phyloP scores from a whole-genome alignment of 2,888 invertebrate genomes.

The Melitaea athalia region DNA sequence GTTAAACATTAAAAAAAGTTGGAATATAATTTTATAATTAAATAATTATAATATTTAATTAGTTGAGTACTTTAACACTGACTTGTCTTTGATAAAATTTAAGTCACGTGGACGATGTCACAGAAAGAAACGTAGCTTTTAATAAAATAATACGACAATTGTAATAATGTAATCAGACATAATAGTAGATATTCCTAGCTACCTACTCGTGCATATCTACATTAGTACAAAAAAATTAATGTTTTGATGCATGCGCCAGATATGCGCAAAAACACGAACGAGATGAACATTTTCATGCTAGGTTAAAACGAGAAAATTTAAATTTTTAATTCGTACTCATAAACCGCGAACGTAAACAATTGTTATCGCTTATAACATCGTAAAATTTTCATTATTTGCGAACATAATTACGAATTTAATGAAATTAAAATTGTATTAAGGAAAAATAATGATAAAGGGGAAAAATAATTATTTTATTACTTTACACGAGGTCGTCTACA shows the following conservation, averaged over 20 bases:
- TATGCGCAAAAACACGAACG: conserved; percentile 47
- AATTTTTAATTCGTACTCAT: conserved; percentile 54
- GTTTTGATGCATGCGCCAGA: conserved; percentile 45
- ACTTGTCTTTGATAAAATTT: too few relatives aligned
- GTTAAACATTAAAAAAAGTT: too few relatives aligned
- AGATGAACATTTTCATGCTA: conserved; percentile 52
- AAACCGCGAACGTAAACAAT: conserved; percentile 37
- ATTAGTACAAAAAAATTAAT: conserved; percentile 25
- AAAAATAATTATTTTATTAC: conserved; percentile 6
- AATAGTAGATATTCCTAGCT: background rate
- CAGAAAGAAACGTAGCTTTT: background rate
- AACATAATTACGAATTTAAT: conserved; percentile 30
- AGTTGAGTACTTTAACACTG: background rate
- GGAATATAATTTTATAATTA: background rate
- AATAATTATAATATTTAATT: background rate
- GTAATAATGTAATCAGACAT: background rate
- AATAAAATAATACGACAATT: background rate
- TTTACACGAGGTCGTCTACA: background rate
- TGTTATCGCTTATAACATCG: conserved; percentile 37
- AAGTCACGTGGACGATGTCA: background rate
- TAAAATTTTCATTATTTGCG: conserved; percentile 36
- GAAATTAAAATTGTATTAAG: conserved; percentile 1
- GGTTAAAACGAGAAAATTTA: conserved; percentile 55
- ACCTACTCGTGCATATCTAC: background rate
- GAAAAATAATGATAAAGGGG: conserved; percentile 8